These are phyloP conservation scores for Drosophila falleni DNA, from an alignment of 2,888 invertebrate genomes.

Conservation along the genomic window DNA sequence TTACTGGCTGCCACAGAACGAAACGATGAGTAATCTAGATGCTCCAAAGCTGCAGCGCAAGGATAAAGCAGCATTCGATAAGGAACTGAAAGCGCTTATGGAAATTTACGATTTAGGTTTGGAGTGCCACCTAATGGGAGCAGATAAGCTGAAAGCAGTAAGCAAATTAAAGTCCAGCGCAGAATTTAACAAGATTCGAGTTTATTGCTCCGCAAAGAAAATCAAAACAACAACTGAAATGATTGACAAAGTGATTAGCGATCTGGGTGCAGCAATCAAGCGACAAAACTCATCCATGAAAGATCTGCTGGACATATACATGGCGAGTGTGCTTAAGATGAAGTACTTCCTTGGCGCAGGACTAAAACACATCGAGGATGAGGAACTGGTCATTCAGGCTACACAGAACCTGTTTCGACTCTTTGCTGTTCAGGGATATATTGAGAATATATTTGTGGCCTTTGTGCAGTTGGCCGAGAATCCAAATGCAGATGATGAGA, in stretches of 20 bases:
- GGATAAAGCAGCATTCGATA: slow-evolving; percentile 73
- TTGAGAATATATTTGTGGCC: slow-evolving; percentile 80
- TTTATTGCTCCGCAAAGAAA: slow-evolving; percentile 58
- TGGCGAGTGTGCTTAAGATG: slow-evolving; percentile 77
- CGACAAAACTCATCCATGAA: slow-evolving; percentile 64
- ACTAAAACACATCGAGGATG: slow-evolving; percentile 48
- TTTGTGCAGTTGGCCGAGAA: slow-evolving; percentile 81
- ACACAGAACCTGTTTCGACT: slow-evolving; percentile 81
- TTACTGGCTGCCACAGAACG: slow-evolving; percentile 82
- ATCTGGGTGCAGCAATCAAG: slow-evolving; percentile 66
- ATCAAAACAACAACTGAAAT: slow-evolving; percentile 48
- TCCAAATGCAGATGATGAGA: slow-evolving; percentile 45
- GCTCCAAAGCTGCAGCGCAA: slow-evolving; percentile 72
- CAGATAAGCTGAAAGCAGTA: slow-evolving; percentile 67
- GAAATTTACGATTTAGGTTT: slow-evolving; percentile 79
- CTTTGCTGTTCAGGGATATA: slow-evolving; percentile 80
- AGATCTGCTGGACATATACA: slow-evolving; percentile 73
- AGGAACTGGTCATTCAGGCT: slow-evolving; percentile 67
- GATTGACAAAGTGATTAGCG: slow-evolving; percentile 48
- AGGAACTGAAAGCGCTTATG: slow-evolving; percentile 66
- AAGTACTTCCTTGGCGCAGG: slow-evolving; percentile 77
- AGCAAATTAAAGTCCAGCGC: slow-evolving; percentile 71
- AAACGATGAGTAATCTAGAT: slow-evolving; percentile 75
- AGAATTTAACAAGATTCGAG: slow-evolving; percentile 68
- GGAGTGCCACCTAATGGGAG: slow-evolving; percentile 70